These are phyloP conservation scores for Dipodomys ordii DNA, from an alignment of 2,113 vertebrate genomes.

Conservation along the genomic window DNA sequence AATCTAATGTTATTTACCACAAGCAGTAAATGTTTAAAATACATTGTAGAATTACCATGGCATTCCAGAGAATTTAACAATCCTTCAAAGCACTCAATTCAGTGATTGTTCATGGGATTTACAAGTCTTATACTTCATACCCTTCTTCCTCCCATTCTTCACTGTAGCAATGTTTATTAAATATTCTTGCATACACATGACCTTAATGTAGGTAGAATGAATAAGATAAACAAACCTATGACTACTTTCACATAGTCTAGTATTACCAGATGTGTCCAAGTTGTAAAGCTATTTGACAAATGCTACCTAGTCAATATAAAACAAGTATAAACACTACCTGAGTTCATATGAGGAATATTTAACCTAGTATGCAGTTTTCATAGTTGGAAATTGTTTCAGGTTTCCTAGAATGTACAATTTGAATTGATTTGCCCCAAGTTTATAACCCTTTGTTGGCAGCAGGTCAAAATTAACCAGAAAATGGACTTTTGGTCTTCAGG, in stretches of 20 bases:
- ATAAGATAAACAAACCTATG: background rate
- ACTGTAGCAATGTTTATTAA: background rate
- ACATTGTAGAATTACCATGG: background rate
- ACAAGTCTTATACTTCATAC: background rate
- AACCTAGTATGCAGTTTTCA: background rate
- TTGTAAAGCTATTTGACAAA: too few relatives aligned
- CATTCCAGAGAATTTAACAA: background rate
- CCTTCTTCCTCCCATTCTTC: background rate
- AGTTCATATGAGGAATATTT: background rate
- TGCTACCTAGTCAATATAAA: too few relatives aligned
- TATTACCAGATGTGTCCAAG: background rate
- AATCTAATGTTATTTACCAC: background rate
- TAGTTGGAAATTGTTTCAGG: background rate
- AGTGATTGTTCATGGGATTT: background rate
- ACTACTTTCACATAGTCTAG: background rate
- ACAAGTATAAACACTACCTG: too few relatives aligned
- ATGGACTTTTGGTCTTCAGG: rapidly evolving
- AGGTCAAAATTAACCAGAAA: background rate
- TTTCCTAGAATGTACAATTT: background rate
- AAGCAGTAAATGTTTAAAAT: background rate
- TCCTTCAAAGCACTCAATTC: background rate
- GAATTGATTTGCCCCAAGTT: background rate
- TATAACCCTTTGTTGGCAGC: background rate
- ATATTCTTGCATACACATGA: background rate
- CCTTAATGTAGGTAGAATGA: background rate